Conservation (phyloP, 2,113 vertebrate genomes). For the Machaerirhynchus nigripectus region DNA sequence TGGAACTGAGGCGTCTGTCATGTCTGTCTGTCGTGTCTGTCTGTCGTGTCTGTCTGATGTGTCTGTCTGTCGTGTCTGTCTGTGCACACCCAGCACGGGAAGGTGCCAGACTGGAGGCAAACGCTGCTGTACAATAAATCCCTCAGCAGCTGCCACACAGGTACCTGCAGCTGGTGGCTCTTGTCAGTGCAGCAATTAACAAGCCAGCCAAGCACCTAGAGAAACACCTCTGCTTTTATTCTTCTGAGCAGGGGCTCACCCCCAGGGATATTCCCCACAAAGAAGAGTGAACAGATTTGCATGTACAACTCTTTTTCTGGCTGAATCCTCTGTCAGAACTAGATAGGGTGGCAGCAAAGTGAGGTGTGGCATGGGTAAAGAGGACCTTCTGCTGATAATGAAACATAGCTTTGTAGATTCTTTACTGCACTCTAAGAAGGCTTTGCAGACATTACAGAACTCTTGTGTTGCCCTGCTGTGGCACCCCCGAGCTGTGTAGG, state of each 20-base stretch:
- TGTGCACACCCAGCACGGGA: not conserved
- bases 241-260: not conserved
- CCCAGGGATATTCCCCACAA: not conserved
- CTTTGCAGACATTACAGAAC: not conserved
- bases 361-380: not conserved
- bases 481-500: fast-evolving
- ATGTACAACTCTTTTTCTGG: not conserved
- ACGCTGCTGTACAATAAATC: fast-evolving
- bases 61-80: not conserved
- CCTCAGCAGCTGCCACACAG: not conserved
- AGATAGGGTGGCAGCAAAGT: fast-evolving
- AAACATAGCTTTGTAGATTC: not conserved
- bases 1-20: not conserved
- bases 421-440: not conserved
- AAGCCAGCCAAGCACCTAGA: not conserved
- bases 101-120: not conserved
- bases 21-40: not conserved
- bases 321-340: not conserved
- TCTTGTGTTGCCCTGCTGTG: not conserved
- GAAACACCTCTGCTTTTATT: not conserved
- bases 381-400: not conserved
- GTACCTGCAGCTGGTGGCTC: fast-evolving
- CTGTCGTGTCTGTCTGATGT: not conserved
- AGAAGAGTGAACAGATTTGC: not conserved
- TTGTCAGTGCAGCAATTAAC: not conserved